Evolutionary conservation across 2,888 invertebrate species (phyloP).

Genomic region (Epirrhoe tristata): DNA sequence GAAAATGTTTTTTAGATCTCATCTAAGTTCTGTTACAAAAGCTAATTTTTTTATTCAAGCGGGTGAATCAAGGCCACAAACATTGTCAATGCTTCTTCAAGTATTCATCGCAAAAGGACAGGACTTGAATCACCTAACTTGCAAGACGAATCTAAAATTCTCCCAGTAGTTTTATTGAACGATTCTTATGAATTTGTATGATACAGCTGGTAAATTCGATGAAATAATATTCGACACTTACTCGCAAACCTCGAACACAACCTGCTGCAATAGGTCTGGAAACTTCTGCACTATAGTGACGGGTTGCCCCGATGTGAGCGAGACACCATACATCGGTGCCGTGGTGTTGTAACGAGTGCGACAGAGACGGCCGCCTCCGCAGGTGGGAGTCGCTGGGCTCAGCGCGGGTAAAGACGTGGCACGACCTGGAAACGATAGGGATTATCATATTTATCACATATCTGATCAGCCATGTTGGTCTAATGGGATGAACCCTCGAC

Average conservation of each 20-base stretch:
- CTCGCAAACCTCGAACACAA: slow-evolving; percentile 97
- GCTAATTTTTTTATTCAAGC: too few relatives aligned
- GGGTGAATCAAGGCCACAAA: too few relatives aligned
- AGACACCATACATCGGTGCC: slow-evolving; percentile 97
- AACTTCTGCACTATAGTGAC: slow-evolving; percentile 98
- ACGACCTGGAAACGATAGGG: slow-evolving; percentile 62
- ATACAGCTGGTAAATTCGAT: background rate
- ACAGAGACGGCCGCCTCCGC: slow-evolving; percentile 91
- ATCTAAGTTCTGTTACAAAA: too few relatives aligned
- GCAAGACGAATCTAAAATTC: too few relatives aligned
- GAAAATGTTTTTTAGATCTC: too few relatives aligned
- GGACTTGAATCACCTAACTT: too few relatives aligned
- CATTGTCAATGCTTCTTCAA: too few relatives aligned
- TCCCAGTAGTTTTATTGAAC: too few relatives aligned
- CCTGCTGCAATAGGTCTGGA: slow-evolving; percentile 95
- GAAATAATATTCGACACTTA: slow-evolving; percentile 88
- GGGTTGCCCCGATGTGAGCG: slow-evolving; percentile 95
- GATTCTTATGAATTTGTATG: too few relatives aligned
- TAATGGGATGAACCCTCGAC: too few relatives aligned
- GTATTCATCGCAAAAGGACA: too few relatives aligned
- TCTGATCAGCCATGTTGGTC: too few relatives aligned
- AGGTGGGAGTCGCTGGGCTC: slow-evolving; percentile 57
- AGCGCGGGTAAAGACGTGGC: slow-evolving; percentile 66
- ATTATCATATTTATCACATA: background rate
- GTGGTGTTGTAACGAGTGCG: slow-evolving; percentile 96